These are phyloP conservation scores for Scaptodrosophila latifasciaeformis DNA, from an alignment of 2,888 invertebrate species.

Conservation along the genomic window DNA sequence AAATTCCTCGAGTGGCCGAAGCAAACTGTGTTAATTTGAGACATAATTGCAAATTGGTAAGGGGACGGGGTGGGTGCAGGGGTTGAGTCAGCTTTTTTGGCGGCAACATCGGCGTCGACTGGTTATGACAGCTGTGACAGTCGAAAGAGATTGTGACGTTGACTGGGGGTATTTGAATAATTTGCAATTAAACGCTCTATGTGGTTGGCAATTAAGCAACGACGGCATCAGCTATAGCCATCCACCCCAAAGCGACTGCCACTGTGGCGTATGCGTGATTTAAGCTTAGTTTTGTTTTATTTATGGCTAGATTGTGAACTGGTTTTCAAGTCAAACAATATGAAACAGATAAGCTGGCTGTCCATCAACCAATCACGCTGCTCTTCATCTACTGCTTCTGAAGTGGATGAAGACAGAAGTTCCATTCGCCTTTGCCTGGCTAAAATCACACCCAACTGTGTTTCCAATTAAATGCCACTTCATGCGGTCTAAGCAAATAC, in stretches of 20 bases:
- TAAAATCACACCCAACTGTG: slow-evolving; percentile 67
- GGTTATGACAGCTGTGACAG: slow-evolving; percentile 58
- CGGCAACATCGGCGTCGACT: slow-evolving; percentile 33
- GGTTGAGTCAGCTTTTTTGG: neutral
- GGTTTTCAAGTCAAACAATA: slow-evolving; percentile 52
- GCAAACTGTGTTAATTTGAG: slow-evolving; percentile 56
- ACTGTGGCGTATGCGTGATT: slow-evolving; percentile 63
- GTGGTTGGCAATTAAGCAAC: slow-evolving; percentile 30
- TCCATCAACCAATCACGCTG: slow-evolving; percentile 61
- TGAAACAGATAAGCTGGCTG: no score
- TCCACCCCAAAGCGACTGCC: neutral
- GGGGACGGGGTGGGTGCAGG: slow-evolving; percentile 4
- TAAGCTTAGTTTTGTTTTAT: slow-evolving; percentile 34
- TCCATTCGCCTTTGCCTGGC: slow-evolving; percentile 40
- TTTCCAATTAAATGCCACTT: slow-evolving; percentile 64
- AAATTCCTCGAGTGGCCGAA: slow-evolving; percentile 23
- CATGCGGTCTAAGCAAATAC: neutral
- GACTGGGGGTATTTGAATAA: slow-evolving; percentile 56
- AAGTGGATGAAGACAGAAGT: slow-evolving; percentile 52
- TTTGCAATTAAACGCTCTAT: slow-evolving; percentile 59
- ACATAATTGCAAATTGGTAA: slow-evolving; percentile 56
- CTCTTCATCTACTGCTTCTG: slow-evolving; percentile 11
- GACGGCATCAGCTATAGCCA: neutral
- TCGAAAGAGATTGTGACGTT: slow-evolving; percentile 34
- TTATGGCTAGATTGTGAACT: slow-evolving; percentile 37